phyloP scores from a whole-genome alignment of 2,888 invertebrate species.

The Polietes domitor region DNA sequence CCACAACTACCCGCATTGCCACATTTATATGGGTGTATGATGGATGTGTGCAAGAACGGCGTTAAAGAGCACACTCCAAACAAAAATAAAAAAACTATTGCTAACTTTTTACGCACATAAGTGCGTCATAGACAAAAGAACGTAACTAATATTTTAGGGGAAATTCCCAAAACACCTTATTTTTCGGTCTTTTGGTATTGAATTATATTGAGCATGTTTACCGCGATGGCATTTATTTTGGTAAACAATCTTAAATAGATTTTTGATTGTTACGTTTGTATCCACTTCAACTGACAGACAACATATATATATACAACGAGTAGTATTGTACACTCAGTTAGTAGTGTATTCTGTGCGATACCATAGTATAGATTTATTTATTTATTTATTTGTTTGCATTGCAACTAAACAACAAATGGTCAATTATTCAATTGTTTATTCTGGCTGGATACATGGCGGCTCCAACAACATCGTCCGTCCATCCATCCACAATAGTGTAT shows the following conservation, averaged over 20 bases:
- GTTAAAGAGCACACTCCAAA: neutral
- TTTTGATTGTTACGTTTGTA: too few relatives aligned
- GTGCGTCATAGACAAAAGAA: neutral
- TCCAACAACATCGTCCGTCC: slow-evolving; percentile 3
- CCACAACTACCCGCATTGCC: neutral
- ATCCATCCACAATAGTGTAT: slow-evolving; percentile 5
- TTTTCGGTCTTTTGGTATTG: too few relatives aligned
- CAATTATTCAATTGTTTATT: slow-evolving; percentile 61
- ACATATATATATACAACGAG: neutral
- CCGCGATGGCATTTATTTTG: too few relatives aligned
- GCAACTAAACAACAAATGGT: slow-evolving; percentile 26
- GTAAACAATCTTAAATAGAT: too few relatives aligned
- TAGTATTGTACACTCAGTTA: neutral
- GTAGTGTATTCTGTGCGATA: neutral
- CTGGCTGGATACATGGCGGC: slow-evolving; percentile 21
- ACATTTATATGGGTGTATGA: neutral
- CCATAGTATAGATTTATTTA: neutral
- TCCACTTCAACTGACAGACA: too few relatives aligned
- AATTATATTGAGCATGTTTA: too few relatives aligned
- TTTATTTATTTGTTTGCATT: slow-evolving; percentile 38
- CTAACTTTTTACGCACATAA: neutral
- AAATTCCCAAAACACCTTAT: too few relatives aligned
- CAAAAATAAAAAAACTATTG: neutral
- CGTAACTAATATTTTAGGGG: too few relatives aligned
- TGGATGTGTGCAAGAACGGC: neutral